phyloP scores from a whole-genome alignment of 53 echinoderm and acorn worm genomes.

The Hippasteria phrygiana region DNA sequence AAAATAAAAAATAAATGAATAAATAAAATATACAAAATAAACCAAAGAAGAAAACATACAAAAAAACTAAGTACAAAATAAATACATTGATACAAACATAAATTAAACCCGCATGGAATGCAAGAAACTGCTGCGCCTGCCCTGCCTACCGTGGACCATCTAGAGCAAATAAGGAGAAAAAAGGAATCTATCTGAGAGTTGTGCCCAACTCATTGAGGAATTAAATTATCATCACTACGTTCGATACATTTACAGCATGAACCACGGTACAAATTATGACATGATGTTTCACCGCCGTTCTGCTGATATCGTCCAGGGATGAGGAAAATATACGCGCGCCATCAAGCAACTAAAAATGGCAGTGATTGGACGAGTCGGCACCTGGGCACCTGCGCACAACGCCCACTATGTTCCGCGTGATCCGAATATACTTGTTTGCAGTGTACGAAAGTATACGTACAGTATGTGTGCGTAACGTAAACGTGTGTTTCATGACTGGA shows the following conservation, averaged over 20 bases:
- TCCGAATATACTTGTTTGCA: not conserved
- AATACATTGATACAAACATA: too few relatives aligned
- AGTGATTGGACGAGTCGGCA: constrained; percentile 8
- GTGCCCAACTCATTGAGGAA: not conserved
- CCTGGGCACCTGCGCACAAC: not conserved
- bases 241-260: too few relatives aligned
- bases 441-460: not conserved
- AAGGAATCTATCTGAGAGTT: not conserved
- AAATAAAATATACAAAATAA: too few relatives aligned
- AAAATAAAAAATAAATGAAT: too few relatives aligned
- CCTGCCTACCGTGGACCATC: too few relatives aligned
- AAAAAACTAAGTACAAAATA: too few relatives aligned
- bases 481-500: constrained; percentile 6
- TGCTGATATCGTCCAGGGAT: not conserved
- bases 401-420: not conserved
- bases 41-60: too few relatives aligned
- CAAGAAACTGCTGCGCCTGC: too few relatives aligned
- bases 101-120: too few relatives aligned
- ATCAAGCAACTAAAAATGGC: not conserved
- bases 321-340: not conserved
- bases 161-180: too few relatives aligned
- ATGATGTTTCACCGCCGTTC: not conserved
- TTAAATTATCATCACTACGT: not conserved
- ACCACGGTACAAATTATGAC: not conserved
- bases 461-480: not conserved